Conservation (phyloP, 1,140 invertebrate species). For the Lepidurus apus region DNA sequence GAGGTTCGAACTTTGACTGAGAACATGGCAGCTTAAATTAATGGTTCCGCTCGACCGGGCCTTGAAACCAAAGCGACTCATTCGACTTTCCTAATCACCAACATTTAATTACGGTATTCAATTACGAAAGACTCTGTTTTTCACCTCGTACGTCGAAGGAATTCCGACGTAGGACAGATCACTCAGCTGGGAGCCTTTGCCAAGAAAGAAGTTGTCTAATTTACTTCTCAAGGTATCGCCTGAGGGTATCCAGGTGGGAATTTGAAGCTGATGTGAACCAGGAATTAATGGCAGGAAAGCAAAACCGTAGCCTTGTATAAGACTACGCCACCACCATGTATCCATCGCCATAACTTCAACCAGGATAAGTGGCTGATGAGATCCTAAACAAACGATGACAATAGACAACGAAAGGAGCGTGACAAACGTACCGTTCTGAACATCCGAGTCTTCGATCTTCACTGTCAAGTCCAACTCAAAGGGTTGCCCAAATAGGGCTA, state of each 20-base stretch:
- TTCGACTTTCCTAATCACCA: background rate
- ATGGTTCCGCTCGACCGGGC: background rate
- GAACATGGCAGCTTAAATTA: background rate
- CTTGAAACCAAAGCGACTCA: background rate
- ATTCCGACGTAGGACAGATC: background rate
- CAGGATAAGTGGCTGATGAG: slow-evolving; percentile 7
- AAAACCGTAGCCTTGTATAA: background rate
- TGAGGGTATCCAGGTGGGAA: background rate
- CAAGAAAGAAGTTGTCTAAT: background rate
- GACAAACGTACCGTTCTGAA: background rate
- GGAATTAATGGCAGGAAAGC: background rate
- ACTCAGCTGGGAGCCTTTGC: background rate
- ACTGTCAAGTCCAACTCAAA: slow-evolving; percentile 4
- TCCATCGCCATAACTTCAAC: slow-evolving; percentile 10
- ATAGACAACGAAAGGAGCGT: background rate
- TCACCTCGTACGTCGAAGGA: background rate
- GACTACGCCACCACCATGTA: background rate
- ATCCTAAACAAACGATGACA: background rate
- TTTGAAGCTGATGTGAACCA: background rate
- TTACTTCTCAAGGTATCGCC: background rate
- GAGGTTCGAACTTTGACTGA: background rate
- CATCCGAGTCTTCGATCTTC: background rate
- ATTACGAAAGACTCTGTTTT: background rate
- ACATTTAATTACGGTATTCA: background rate
- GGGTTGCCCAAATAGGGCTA: background rate